These are phyloP conservation scores for Ophiodon elongatus DNA, from an alignment of 2,113 vertebrate genomes.

Conservation along the genomic window DNA sequence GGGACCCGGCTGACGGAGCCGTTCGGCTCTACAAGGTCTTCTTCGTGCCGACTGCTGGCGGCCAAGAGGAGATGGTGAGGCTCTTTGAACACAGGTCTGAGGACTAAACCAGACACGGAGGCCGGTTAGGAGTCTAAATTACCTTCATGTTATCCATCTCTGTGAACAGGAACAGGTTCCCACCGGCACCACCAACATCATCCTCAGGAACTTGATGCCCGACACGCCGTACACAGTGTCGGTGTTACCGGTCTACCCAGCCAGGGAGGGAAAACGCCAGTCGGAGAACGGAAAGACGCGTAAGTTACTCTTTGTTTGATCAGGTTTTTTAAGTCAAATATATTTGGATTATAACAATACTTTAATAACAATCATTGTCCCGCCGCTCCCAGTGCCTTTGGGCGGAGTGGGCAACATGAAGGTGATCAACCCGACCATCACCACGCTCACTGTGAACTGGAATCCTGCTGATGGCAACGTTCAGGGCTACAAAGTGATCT, in stretches of 20 bases:
- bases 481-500: conserved; percentile 94
- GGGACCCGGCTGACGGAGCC: conserved; percentile 95
- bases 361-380: background rate
- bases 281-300: conserved; percentile 93
- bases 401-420: conserved; percentile 84
- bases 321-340: background rate
- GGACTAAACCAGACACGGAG: background rate
- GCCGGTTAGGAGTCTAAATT: too few relatives aligned
- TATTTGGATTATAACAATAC: background rate
- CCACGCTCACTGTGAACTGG: conserved; percentile 91
- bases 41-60: conserved; percentile 87
- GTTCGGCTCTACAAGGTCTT: conserved; percentile 96
- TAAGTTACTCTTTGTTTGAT: conserved; percentile 67
- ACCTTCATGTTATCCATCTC: background rate
- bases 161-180: conserved; percentile 90
- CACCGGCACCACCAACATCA: conserved; percentile 87
- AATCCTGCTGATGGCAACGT: conserved; percentile 93
- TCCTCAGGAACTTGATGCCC: conserved; percentile 92
- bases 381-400: conserved; percentile 75
- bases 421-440: conserved; percentile 92
- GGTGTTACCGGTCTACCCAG: conserved; percentile 89
- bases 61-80: conserved; percentile 91
- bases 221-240: conserved; percentile 92
- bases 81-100: too few relatives aligned
- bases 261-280: conserved; percentile 91